Percentiles rank a stretch among this genome's conserved stretches.
Evolutionary conservation across 2,113 vertebrate genomes (phyloP).

Genomic region (Sinosuthora webbiana): DNA sequence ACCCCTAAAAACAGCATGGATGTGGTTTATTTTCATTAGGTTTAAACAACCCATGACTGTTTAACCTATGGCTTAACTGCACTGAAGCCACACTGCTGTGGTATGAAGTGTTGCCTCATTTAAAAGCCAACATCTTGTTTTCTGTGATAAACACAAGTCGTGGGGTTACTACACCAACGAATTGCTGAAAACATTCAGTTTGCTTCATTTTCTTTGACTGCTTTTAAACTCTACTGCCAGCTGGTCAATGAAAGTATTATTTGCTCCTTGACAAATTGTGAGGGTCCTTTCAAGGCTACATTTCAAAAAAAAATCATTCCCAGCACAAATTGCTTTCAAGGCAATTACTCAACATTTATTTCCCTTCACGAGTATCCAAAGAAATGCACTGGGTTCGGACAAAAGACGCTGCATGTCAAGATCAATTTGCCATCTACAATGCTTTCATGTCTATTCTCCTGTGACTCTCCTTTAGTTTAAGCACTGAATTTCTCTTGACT

Average conservation of each 20-base stretch:
- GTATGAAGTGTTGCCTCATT: neutral
- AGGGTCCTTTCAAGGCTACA: neutral
- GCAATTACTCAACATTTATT: neutral
- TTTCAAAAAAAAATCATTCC: constrained; percentile 2
- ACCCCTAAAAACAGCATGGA: neutral
- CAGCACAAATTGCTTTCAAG: neutral
- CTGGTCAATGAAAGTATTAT: neutral
- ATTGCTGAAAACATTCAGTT: neutral
- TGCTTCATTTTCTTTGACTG: neutral
- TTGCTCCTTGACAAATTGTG: neutral
- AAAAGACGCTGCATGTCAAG: neutral
- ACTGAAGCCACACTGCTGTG: neutral
- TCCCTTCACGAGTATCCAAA: neutral
- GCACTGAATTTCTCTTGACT: neutral
- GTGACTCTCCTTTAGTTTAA: constrained; percentile 31
- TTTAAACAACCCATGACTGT: neutral
- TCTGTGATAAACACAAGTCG: neutral
- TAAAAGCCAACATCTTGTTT: neutral
- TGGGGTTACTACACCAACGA: neutral
- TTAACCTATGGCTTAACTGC: neutral
- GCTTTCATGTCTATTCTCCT: neutral
- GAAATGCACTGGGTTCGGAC: neutral
- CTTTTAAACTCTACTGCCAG: neutral
- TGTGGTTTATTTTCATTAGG: neutral
- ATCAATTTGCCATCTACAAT: constrained; percentile 5